Base-by-base conservation (phyloP, 2,113 vertebrate species). In the Irena cyanogastra region DNA sequence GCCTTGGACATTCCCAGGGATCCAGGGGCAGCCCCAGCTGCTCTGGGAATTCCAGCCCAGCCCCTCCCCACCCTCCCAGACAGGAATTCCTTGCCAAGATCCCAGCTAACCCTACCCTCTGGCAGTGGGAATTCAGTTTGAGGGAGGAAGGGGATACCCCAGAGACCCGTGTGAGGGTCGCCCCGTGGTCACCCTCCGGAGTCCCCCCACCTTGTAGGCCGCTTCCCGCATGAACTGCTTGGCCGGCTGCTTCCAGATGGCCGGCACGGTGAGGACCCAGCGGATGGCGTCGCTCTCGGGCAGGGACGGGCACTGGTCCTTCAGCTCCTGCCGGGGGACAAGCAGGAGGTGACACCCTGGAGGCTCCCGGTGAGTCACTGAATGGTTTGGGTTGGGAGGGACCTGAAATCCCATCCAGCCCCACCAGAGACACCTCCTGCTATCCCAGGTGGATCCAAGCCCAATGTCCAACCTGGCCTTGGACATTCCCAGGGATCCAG, bases 161-260 rank as follows among this genome's bases (percentile, higher is more conserved):
- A 0, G 16, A 39, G 12, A 11, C 5, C 33, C 31, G 65, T 10
- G 7, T 1, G 27, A 49, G 15, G 9, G 75, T 16, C 35, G 31
- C 57, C 16, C 2, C 4, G 0, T 1, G 9, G 56, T 27, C 64
- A 49, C n/a, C 27, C 15, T 22, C 3, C 0, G 0, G 16, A 3
- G 26, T 17, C 6, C 8, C 20, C 97, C 91, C 95, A 99, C 99
- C 98, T 99, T 94, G 95, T 99, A 99, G 69, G 99, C 98, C 0
- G 99, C 99, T 87, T 99, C 99, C 90, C 99, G 95, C 99, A 99
- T 99, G 97, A 99, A 99, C 97, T 99, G 99, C 96, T 99, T 99
- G 97, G 99, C 99, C 0, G 99, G 99, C 92, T 99, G 99, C 94
- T 98, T 99, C 99, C 99, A 99, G 95, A 99, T 99, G 45, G 99